A percentile compares a stretch with the other conserved stretches of the same genome.
phyloP scores from a whole-genome alignment of 2,797 vertebrate species.

The Streptopelia turtur region DNA sequence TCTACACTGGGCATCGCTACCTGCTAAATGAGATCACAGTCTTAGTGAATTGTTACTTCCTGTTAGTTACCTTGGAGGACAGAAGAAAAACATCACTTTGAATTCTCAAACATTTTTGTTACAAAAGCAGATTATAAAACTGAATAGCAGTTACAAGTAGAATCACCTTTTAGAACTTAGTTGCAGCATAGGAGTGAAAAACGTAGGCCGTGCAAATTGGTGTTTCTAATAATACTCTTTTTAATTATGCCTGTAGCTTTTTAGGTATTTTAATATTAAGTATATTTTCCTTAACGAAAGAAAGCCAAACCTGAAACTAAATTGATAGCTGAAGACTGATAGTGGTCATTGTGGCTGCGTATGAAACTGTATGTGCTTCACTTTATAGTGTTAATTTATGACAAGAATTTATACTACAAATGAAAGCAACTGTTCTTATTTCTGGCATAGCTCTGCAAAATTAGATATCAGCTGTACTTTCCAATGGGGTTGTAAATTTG shows the following conservation, averaged over 20 bases:
- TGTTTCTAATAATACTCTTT: neutral
- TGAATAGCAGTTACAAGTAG: neutral
- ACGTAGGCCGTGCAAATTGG: neutral
- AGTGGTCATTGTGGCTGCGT: neutral
- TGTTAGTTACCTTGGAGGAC: neutral
- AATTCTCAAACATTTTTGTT: neutral
- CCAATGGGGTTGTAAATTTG: neutral
- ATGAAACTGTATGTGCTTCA: neutral
- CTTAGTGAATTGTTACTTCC: neutral
- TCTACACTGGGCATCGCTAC: neutral
- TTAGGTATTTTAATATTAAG: neutral
- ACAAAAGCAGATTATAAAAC: neutral
- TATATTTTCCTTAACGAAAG: constrained; percentile 6
- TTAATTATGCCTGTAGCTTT: neutral
- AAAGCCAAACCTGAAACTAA: neutral
- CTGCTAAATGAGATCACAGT: neutral
- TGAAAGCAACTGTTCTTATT: neutral
- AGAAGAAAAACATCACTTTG: neutral
- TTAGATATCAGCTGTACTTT: neutral
- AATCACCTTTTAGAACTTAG: neutral
- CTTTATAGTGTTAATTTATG: constrained; percentile 25
- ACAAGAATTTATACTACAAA: neutral
- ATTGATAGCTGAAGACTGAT: neutral
- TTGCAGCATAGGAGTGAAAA: neutral
- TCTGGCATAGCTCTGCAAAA: neutral